A percentile compares a stretch with the other conserved stretches of the same genome.
Evolutionary conservation across 2,113 vertebrate genomes (phyloP).

Genomic region (Nesoenas mayeri): DNA sequence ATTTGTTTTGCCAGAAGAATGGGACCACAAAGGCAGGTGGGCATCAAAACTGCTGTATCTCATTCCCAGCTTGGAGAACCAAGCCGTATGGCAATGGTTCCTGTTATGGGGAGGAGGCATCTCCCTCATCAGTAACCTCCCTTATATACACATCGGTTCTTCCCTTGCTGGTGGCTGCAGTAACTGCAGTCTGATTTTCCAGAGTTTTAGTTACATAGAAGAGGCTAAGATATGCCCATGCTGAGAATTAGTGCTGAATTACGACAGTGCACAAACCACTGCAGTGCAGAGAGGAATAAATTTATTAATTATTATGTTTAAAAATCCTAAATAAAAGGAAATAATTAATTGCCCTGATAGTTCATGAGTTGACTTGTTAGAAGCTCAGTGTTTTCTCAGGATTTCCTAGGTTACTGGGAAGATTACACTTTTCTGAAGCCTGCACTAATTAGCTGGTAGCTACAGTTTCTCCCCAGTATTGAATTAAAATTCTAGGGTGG

Average conservation of each 20-base stretch:
- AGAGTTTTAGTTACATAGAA: neutral
- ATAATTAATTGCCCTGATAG: neutral
- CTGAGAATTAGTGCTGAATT: neutral
- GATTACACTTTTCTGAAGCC: neutral
- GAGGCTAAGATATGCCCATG: neutral
- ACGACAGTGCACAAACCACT: neutral
- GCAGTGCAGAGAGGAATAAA: neutral
- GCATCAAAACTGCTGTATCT: neutral
- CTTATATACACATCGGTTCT: fast-evolving
- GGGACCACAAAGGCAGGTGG: neutral
- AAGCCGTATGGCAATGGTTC: neutral
- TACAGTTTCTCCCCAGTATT: neutral
- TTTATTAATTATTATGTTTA: neutral
- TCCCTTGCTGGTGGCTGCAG: neutral
- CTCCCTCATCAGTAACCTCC: neutral
- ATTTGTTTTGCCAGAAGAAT: neutral
- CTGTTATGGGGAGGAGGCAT: neutral
- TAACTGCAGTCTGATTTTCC: neutral
- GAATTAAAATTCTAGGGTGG: neutral
- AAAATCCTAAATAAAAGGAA: neutral
- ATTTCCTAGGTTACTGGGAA: neutral
- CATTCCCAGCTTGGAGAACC: neutral
- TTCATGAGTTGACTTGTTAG: neutral
- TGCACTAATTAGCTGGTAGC: neutral
- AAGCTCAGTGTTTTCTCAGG: neutral